Conservation (phyloP, 2,113 vertebrate genomes). For the Actenoides hombroni region DNA sequence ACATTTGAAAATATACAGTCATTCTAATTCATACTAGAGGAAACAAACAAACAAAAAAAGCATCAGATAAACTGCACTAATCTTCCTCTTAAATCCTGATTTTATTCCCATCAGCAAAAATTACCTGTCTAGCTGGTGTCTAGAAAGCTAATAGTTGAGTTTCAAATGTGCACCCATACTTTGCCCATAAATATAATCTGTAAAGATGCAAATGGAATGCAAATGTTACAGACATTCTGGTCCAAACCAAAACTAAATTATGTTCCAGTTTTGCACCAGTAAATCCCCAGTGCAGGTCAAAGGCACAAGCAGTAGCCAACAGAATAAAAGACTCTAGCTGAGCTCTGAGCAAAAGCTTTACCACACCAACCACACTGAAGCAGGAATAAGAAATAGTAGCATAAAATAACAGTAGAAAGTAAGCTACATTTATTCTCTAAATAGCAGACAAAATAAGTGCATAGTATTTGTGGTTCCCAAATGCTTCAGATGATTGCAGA, state of each 20-base stretch:
- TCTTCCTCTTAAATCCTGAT: neutral
- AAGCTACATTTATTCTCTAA: conserved; percentile 6
- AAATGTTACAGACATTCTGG: neutral
- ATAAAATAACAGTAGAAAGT: neutral
- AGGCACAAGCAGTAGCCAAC: neutral
- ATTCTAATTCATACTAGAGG: neutral
- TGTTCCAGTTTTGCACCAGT: neutral
- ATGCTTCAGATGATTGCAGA: conserved; percentile 26
- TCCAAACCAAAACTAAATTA: neutral
- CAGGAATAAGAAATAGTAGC: neutral
- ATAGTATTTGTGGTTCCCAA: conserved; percentile 22
- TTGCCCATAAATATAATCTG: neutral
- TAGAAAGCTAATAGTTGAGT: neutral
- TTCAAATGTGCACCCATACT: neutral
- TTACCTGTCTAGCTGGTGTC: neutral
- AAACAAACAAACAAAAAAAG: neutral
- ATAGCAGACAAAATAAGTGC: neutral
- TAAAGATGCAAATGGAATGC: neutral
- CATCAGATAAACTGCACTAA: neutral
- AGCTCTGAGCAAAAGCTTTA: neutral
- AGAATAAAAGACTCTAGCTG: neutral
- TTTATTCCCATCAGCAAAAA: neutral
- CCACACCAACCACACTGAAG: neutral
- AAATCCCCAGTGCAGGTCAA: neutral
- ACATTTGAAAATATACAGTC: neutral